Base-by-base conservation (phyloP, 2,113 vertebrate genomes). In the Phylloscopus whistleri region DNA sequence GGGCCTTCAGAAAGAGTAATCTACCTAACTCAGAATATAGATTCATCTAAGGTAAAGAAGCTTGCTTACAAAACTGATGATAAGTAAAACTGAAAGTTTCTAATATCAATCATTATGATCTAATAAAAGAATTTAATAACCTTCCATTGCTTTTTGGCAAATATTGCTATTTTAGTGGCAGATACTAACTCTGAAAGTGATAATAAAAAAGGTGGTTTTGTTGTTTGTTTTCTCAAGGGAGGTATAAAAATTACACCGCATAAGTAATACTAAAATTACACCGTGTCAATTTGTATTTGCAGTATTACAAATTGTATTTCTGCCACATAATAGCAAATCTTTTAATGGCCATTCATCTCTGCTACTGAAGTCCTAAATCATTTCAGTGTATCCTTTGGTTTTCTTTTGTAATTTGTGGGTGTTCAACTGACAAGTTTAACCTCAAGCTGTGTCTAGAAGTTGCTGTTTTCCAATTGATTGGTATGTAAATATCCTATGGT, bases 381-480 rank as follows among this genome's bases (percentile, higher is more conserved):
- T 90, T 84, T 95, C 8, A 84, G 16, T 67, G 30, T 39, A 44
- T 63, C 44, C 84, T 88, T 43, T 28, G 56, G 31, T 86, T 95
- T 66, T 74, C 28, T 80, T 93, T 49, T 84, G 12, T 16, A 33
- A 53, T 90, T 62, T 82, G 24, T 92, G 52, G 41, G 7, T 62
- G 20, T 60, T 66, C 93, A 49, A 43, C 76, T 87, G 52, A 79
- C 76, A 90, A 68, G 49, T 62, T 66, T 21, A 87, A 49, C 24
- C 10, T 64, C 52, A 49, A 52, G 4, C 17, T 68, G 15, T 49
- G 37, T 56, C 70, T 85, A 90, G 48, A 94, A 91, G 92, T 89
- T 92, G 76, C n/a, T 59, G n/a, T 51, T 91, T 94, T 76, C 43
- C 30, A 30, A 59, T 92, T 94, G 85, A 74, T 90, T 70, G 74